Base-by-base conservation (phyloP, 2,888 invertebrate species). In the Agelastica alni region DNA sequence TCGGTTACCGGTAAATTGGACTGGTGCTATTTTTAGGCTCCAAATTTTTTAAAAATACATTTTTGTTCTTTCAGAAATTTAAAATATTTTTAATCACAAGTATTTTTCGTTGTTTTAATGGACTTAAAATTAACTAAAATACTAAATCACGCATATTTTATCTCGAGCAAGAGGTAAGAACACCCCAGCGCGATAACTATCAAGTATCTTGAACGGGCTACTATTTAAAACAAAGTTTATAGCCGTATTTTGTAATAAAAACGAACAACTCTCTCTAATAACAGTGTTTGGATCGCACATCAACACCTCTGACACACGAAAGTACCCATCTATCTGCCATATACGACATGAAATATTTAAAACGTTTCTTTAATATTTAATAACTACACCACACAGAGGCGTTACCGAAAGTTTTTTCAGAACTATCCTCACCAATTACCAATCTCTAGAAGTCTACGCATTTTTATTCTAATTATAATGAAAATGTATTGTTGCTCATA, bases 281-380 rank as follows among this genome's bases (percentile, higher is more conserved):
- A 67, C 58, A 67, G 63, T 58, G 63, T 64, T 56, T 49, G 52
- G 64, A 64, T 67, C 63, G 61, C 66, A 64, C 68, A 63, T 67
- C 68, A 68, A 67, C 68, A 67, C 68, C 68, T 68, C 60, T 53
- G 68, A 69, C 71, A 70, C 69, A 68, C 72, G 69, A 70, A 67
- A 68, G 69, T 67, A 69, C 62, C 63, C 69, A 70, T 63, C 63
- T 70, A 69, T 69, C 69, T 70, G 72, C 71, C 71, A 67, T 58
- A 59, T 58, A 58, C 49, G 61, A 64, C 58, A 58, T 61, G 61
- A 63, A 73, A 74, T 74, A 75, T 75, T 41, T 72, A 72, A 74
- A 75, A 74, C 73, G 72, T 74, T 72, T 67, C 69, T 69, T 70
- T 70, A 70, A 74, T 71, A 72, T 73, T 75, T 75, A 75, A 75